Conservation (phyloP, 2,888 invertebrate genomes). For the Dasypolia templi region DNA sequence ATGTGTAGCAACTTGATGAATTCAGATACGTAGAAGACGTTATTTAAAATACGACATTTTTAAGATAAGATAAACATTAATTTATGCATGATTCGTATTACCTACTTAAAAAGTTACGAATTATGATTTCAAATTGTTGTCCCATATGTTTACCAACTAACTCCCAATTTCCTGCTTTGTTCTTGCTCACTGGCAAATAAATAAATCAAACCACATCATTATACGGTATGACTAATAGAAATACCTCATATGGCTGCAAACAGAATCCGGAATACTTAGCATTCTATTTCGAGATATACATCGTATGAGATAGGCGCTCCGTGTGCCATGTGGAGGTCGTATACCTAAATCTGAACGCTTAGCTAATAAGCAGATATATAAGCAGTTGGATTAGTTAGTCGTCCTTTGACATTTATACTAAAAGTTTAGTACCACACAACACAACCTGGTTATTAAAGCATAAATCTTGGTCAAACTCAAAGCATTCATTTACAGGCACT, state of each 20-base stretch:
- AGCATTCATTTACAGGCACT: too few relatives aligned
- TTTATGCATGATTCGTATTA: conserved; percentile 45
- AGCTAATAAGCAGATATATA: conserved; percentile 38
- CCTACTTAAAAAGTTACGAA: conserved; percentile 18
- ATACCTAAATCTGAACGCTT: conserved; percentile 58
- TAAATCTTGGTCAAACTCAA: too few relatives aligned
- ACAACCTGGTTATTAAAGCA: background rate
- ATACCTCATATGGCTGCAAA: conserved; percentile 67
- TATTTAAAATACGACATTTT: conserved; percentile 54
- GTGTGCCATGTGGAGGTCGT: conserved; percentile 62
- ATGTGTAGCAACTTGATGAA: conserved; percentile 39
- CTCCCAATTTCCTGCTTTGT: conserved; percentile 54
- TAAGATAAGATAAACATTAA: conserved; percentile 62
- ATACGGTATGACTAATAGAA: conserved; percentile 67
- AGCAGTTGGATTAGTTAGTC: conserved; percentile 35
- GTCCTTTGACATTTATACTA: conserved; percentile 35
- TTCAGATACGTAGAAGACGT: conserved; percentile 50
- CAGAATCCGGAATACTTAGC: conserved; percentile 67
- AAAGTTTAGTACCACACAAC: conserved; percentile 2
- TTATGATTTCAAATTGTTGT: conserved; percentile 44
- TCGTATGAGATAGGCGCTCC: conserved; percentile 56
- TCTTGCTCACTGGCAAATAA: conserved; percentile 47
- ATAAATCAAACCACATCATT: conserved; percentile 63
- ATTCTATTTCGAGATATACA: conserved; percentile 68
- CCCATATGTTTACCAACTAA: conserved; percentile 39